phyloP scores from a whole-genome alignment of 2,888 invertebrate species.

The Frankliniella intonsa region DNA sequence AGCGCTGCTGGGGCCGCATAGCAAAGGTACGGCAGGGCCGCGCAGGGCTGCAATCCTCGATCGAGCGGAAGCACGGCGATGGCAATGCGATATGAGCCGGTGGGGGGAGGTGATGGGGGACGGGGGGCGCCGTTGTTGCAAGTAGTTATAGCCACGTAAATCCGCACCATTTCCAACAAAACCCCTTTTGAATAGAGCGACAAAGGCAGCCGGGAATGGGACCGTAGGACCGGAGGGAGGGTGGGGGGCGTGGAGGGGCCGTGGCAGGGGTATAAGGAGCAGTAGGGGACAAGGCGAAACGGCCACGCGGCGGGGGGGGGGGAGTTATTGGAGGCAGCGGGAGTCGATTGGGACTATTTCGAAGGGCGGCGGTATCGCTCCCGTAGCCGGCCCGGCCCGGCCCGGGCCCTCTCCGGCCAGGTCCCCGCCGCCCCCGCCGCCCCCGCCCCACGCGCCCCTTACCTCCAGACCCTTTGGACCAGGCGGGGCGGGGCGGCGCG shows the following conservation, averaged over 20 bases:
- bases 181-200: conserved; percentile 8
- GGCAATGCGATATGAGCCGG: conserved; percentile 6
- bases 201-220: not conserved
- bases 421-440: too few species aligned
- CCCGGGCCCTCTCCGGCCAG: not conserved
- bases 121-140: not conserved
- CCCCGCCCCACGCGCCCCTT: not conserved
- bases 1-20: not conserved
- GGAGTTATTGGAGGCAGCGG: conserved; percentile 10
- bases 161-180: conserved; percentile 7
- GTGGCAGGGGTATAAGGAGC: not conserved
- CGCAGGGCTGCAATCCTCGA: not conserved
- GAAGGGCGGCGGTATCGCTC: conserved; percentile 2
- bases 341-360: conserved; percentile 10
- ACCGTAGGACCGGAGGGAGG: not conserved
- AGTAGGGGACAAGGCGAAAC: not conserved
- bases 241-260: not conserved
- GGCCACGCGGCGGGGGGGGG: not conserved
- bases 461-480: too few species aligned
- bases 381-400: not conserved
- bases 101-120: not conserved
- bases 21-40: too few species aligned
- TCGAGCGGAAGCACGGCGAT: conserved; percentile 9
- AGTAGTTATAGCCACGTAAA: conserved; percentile 17
- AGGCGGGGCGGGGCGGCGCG: not conserved